Evolutionary conservation across 2,797 vertebrate genomes (phyloP).

Genomic region (Gymnopithys bicolor): DNA sequence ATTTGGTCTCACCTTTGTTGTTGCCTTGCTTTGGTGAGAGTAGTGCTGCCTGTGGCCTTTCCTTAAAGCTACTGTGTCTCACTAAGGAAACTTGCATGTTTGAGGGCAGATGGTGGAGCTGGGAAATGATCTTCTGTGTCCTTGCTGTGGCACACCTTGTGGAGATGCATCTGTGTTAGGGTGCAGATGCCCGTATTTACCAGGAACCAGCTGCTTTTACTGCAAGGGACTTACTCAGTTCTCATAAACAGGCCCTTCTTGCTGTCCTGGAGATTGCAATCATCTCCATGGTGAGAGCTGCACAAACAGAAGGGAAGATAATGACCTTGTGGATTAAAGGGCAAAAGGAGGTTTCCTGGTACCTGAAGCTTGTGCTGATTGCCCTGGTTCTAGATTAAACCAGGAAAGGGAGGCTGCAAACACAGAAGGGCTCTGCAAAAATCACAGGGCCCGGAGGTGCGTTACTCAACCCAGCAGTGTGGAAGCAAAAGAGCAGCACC

Average conservation of each 20-base stretch:
- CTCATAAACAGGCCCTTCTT: constrained; percentile 42
- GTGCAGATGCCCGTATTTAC: constrained; percentile 51
- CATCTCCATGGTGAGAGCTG: constrained; percentile 39
- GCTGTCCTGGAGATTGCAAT: constrained; percentile 29
- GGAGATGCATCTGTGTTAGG: neutral
- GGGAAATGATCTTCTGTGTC: neutral
- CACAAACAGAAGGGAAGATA: constrained; percentile 34
- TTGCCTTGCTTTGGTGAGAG: neutral
- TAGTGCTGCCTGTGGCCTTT: rapidly evolving
- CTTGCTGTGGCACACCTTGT: neutral
- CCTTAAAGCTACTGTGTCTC: neutral
- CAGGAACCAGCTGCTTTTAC: neutral
- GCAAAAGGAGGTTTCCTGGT: constrained; percentile 21
- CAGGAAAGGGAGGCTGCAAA: neutral
- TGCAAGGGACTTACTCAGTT: neutral
- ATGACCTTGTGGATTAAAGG: neutral
- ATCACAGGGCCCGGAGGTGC: neutral
- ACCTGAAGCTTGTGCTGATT: neutral
- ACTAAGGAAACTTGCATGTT: neutral
- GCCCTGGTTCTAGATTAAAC: neutral
- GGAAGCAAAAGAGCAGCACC: neutral
- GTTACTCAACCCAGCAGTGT: neutral
- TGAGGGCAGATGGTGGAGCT: neutral
- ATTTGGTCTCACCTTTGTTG: neutral
- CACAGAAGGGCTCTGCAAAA: neutral